These are phyloP conservation scores for Herpailurus yagouaroundi DNA, from an alignment of 2,113 vertebrate species.

Conservation along the genomic window DNA sequence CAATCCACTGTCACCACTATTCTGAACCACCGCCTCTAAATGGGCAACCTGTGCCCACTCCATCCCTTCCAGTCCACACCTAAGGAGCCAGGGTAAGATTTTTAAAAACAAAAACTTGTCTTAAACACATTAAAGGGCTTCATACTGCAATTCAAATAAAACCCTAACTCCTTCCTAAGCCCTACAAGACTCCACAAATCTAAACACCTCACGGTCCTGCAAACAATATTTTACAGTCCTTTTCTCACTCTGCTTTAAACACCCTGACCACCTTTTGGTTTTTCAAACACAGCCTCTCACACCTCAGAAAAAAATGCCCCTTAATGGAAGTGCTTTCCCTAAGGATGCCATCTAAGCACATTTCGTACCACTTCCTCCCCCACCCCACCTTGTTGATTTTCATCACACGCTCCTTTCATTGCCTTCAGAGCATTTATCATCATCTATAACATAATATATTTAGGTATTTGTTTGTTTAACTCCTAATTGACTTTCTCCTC, in stretches of 20 bases:
- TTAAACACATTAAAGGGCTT: not conserved
- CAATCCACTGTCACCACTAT: not conserved
- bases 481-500: not conserved
- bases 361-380: not conserved
- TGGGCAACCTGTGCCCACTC: not conserved
- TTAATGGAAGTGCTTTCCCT: not conserved
- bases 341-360: not conserved
- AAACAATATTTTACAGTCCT: not conserved
- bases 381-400: not conserved
- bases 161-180: not conserved
- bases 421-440: not conserved
- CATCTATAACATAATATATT: not conserved
- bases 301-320: not conserved
- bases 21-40: not conserved
- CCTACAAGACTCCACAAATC: not conserved
- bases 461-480: not conserved
- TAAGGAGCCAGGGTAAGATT: not conserved
- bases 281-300: not conserved
- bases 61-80: not conserved
- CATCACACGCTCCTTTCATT: not conserved
- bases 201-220: not conserved
- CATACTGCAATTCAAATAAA: not conserved
- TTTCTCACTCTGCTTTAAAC: not conserved
- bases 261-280: not conserved
- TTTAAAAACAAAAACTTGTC: not conserved